Evolutionary conservation across 2,888 invertebrate genomes (phyloP), one percentile per base, ranked within the genome.

Genomic region (Sphinx pinastri): DNA sequence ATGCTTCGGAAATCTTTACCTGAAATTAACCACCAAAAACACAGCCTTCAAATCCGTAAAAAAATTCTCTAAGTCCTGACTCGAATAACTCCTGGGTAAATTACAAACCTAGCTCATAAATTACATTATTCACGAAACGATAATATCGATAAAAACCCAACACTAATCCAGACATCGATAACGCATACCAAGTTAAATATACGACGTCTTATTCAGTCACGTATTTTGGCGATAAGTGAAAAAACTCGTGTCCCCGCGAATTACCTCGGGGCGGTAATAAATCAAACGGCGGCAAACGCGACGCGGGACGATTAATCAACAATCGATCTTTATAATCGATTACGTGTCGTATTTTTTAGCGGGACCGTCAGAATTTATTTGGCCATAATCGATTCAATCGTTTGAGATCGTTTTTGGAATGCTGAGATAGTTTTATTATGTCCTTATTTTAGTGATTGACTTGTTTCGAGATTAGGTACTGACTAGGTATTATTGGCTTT

Each of bases 241-340:
- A 25, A 80, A 76, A 73, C 74, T 76, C 73, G 67, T 73, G 71
- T 72, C 74, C 74, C 73, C 69, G 67, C 68, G 59, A 69, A 72
- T 71, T 75, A 75, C 75, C 73, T 69, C 72, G 73, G 74, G 74
- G 68, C 70, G 68, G 70, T 72, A 70, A 78, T 83, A 79, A 80
- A 81, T 82, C 81, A 81, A 73, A 77, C 72, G 74, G 72, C 70
- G 70, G 72, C 76, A 76, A 71, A 75, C 60, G n/a, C 60, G 60
- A 10, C 60, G 47, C 16, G 19, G 75, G 77, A 77, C 80, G 80
- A 81, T 82, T 78, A 77, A 74, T 76, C 76, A 75, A 76, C 68
- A 76, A 75, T 77, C 77, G 78, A 78, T 77, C 63, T 63, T 63
- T 13, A 49, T 25, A 63, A 63, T 63, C 63, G 63, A 63, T 63